A percentile compares a stretch with the other conserved stretches of the same genome.
Evolutionary conservation across 2,888 invertebrate species (phyloP).

Genomic region (Tachina lurida): DNA sequence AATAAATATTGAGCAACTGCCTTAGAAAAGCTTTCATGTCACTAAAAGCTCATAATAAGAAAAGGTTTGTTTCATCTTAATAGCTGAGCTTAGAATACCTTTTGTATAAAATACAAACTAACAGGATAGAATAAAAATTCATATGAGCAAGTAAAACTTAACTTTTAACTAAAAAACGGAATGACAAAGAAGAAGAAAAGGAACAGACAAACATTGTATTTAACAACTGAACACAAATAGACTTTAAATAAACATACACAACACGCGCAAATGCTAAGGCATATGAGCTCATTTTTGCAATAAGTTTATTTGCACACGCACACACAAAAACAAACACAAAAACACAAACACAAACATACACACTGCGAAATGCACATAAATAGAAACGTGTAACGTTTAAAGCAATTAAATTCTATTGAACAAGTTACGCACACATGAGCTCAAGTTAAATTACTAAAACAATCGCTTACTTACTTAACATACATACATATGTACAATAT

Average conservation of each 20-base stretch:
- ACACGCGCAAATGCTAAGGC: background rate
- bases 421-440: constrained; percentile 66
- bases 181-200: no score
- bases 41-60: no score
- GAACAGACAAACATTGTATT: background rate
- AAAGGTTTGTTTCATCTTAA: no score
- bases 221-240: constrained; percentile 11
- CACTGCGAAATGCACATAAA: background rate
- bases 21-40: no score
- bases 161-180: no score
- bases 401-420: constrained; percentile 69
- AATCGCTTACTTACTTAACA: background rate
- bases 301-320: background rate
- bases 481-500: background rate
- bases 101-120: no score
- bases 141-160: no score
- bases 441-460: constrained; percentile 42
- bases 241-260: background rate
- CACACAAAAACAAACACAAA: background rate
- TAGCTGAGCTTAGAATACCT: no score
- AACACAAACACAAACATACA: background rate
- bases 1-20: no score
- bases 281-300: background rate
- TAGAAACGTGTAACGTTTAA: constrained; percentile 34
- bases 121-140: no score